phyloP scores from a whole-genome alignment of 2,888 invertebrate genomes.

The Autographa pulchrina region DNA sequence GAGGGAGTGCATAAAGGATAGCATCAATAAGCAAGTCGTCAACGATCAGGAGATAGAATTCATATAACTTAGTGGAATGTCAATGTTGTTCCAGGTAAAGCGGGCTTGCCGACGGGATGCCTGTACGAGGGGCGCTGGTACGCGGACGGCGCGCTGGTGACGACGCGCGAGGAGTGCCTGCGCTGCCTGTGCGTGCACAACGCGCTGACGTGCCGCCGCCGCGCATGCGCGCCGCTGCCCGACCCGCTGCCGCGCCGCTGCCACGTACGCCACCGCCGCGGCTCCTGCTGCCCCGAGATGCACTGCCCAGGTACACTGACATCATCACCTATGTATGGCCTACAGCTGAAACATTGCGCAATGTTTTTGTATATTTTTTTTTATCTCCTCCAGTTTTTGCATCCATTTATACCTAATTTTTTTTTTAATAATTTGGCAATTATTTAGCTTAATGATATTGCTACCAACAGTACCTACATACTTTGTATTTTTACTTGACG shows the following conservation, averaged over 20 bases:
- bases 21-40: too few relatives aligned
- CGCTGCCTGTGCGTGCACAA: slow-evolving; percentile 93
- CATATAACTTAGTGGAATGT: background rate
- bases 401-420: too few relatives aligned
- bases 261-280: slow-evolving; percentile 91
- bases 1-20: too few relatives aligned
- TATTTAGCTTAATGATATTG: too few relatives aligned
- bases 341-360: background rate
- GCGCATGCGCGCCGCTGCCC: slow-evolving; percentile 93
- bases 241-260: slow-evolving; percentile 93
- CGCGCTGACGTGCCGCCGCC: slow-evolving; percentile 93
- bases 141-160: slow-evolving; percentile 91
- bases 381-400: too few relatives aligned
- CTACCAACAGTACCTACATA: background rate
- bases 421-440: too few relatives aligned
- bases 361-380: too few relatives aligned
- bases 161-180: slow-evolving; percentile 93
- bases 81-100: slow-evolving; percentile 29
- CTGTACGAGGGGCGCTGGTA: slow-evolving; percentile 92
- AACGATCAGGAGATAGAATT: too few relatives aligned
- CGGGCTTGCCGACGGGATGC: slow-evolving; percentile 87
- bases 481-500: background rate
- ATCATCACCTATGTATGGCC: background rate
- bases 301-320: slow-evolving; percentile 91
- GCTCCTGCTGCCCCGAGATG: slow-evolving; percentile 94